Evolutionary conservation across 2,797 vertebrate genomes (phyloP), one percentile per base, ranked within the genome.

Genomic region (Allobates femoralis): DNA sequence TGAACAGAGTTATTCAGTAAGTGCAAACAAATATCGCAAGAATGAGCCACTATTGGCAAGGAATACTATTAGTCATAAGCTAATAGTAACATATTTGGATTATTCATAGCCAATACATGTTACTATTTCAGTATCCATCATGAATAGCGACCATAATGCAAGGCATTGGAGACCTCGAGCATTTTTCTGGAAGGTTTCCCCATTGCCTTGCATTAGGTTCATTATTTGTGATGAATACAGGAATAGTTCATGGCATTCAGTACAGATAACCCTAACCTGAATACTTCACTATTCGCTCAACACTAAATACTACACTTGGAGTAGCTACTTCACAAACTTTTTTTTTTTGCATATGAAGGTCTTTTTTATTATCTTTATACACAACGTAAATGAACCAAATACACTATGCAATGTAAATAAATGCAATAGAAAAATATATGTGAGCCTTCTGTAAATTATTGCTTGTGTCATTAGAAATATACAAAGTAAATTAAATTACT

Each of bases 391-490:
- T 46, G 53, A 64, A 55, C 60, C 28, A 53, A 46, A 76, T n/a
- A 77, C 18, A 91, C 21, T 79, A 89, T 79, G 86, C 81, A 84
- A 88, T 74, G 69, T 34, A 90, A 50, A 88, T 7, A 21, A 90
- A 37, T 90, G 81, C 85, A 84, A 91, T 95, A 95, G 78, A 95
- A 95, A 95, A 94, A 94, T 93, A 92, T 77, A 87, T 85, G 85
- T 88, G 90, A 89, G 90, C 86, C 85, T 90, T 92, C 91, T 90
- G 90, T 90, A 91, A 92, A 91, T 92, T 93, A 93, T 90, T 91
- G 90, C 90, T 91, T 90, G 89, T 78, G 92, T 69, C 62, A 71
- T 91, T 92, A 94, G 85, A 94, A 94, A 93, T 89, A 92, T 89
- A 83, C 69, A 91, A 90, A 91, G 89, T 80, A 85, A 90, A 58